phyloP scores from a whole-genome alignment of 2,888 invertebrate species.

The Aproaerema taeniolella region DNA sequence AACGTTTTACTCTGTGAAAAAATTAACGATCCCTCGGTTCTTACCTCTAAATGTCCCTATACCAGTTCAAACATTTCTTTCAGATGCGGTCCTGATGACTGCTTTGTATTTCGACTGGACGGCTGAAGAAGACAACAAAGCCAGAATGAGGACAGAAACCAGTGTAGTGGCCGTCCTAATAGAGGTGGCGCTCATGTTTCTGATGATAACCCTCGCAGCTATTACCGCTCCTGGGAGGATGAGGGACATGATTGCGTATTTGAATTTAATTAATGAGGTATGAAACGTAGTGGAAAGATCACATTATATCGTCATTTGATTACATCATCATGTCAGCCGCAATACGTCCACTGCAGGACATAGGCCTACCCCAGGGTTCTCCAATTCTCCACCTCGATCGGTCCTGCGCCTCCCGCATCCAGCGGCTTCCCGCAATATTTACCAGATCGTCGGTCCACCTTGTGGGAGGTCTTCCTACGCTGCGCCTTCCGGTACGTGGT shows the following conservation, averaged over 20 bases:
- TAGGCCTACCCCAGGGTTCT: no score
- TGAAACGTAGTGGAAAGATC: no score
- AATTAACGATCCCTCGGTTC: not conserved
- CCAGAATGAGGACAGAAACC: not conserved
- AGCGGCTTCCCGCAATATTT: no score
- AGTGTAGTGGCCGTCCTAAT: not conserved
- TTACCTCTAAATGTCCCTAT: not conserved
- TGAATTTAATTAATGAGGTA: slow-evolving; percentile 32
- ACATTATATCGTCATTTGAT: no score
- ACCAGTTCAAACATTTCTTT: not conserved
- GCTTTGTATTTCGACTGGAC: not conserved
- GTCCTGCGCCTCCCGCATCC: no score
- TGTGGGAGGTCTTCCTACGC: no score
- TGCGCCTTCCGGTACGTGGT: no score
- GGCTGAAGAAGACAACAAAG: not conserved
- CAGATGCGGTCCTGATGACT: not conserved
- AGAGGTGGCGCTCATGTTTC: slow-evolving; percentile 5
- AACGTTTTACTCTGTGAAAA: no score
- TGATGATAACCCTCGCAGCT: slow-evolving; percentile 17
- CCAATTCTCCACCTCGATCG: no score
- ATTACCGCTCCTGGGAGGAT: slow-evolving; percentile 23
- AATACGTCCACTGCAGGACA: no score
- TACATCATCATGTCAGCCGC: no score
- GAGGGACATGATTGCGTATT: slow-evolving; percentile 22
- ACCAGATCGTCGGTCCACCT: no score